These are phyloP conservation scores for Cavia aperea DNA, from an alignment of 2,113 vertebrate genomes.

Conservation along the genomic window DNA sequence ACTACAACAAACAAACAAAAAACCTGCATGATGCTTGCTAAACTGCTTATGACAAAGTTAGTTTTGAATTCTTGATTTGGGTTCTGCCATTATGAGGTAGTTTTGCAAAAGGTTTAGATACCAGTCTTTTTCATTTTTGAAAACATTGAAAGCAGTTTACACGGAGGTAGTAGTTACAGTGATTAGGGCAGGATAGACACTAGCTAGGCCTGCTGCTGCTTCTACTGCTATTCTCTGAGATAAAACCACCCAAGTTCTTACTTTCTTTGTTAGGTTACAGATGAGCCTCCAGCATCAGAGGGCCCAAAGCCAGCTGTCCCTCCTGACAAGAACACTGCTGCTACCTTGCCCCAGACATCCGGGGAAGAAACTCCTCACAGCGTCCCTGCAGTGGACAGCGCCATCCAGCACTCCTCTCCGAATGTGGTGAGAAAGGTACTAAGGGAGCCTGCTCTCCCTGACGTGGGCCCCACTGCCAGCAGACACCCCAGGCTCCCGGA, in stretches of 20 bases:
- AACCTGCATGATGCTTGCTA: background rate
- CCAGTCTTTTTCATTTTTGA: constrained; percentile 8
- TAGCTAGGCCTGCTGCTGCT: background rate
- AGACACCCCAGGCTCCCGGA: background rate
- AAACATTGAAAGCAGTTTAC: background rate
- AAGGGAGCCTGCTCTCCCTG: constrained; percentile 16
- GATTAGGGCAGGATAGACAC: background rate
- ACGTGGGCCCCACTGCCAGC: background rate
- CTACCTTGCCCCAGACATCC: constrained; percentile 59
- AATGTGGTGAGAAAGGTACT: constrained; percentile 79
- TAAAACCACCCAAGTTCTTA: constrained; percentile 33
- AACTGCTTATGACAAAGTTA: background rate
- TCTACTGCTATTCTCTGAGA: background rate
- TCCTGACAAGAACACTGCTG: constrained; percentile 64
- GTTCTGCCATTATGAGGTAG: background rate
- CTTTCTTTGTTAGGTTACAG: constrained; percentile 72
- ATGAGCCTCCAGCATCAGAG: constrained; percentile 70
- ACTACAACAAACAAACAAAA: background rate
- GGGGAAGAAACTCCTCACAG: constrained; percentile 70
- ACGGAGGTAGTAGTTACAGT: background rate
- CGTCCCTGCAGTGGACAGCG: constrained; percentile 61
- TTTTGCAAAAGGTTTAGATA: constrained; percentile 32
- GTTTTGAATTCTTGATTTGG: constrained; percentile 29
- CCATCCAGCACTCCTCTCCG: constrained; percentile 64
- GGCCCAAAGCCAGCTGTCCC: constrained; percentile 69